Base-by-base conservation (phyloP, 1,140 invertebrate genomes). In the Metaphire vulgaris region DNA sequence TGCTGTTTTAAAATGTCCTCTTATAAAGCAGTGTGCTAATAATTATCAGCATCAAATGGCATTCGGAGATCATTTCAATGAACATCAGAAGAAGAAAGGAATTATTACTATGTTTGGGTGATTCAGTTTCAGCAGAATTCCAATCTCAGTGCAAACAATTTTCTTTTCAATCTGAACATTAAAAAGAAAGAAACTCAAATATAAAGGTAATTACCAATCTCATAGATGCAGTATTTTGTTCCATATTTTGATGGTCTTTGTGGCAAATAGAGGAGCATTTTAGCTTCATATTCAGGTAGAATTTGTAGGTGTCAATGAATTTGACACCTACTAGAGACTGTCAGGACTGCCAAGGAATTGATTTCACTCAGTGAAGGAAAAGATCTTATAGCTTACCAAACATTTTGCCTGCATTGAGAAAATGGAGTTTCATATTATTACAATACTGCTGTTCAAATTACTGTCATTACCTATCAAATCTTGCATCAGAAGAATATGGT, bases 91-190 rank as follows among this genome's bases (percentile, higher is more conserved):
- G 21, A 56, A 12, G 41, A 56, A 56, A 12, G 41, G 6, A 21
- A 56, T 56, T 56, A 21, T 76, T 74, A 76, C 76, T 26, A 76
- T 69, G 67, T 76, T 76, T 28, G 76, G 69, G 66, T 76, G 76
- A 32, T 76, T 65, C 26, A 76, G 41, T 73, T 76, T 76, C 16
- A 76, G 34, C 33, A 76, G 28, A 1, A 72, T 64, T 31, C 76
- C 76, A 74, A 76, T 76, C 33, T 76, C 76, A 1, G 71, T 66
- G 33, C 32, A n/a, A n/a, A 69, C 76, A 31, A 74, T 68, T 28
- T 56, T 74, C 29, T 68, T 74, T 30, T 74, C 74, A 15, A 74
- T 26, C 67, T 69, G 67, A 26, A 69, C n/a, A n/a, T n/a, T n/a
- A 69, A 14, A 69, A 31, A 26, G 2, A 26, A 26, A 28, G 26